phyloP scores from a whole-genome alignment of 2,797 vertebrate species.

The Lateolabrax maculatus region DNA sequence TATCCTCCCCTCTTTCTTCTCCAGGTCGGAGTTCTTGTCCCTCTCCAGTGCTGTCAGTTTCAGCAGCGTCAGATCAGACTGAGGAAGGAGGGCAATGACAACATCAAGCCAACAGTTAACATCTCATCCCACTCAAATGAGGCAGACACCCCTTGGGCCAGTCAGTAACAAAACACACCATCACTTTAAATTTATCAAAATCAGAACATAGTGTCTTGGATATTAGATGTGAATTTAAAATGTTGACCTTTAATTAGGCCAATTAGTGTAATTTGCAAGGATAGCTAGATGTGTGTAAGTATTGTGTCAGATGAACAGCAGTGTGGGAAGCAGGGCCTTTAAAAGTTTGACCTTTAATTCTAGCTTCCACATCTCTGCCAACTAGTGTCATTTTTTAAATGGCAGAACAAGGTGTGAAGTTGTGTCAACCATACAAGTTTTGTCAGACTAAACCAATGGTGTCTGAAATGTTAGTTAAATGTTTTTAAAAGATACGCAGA shows the following conservation, averaged over 20 bases:
- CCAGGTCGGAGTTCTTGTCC: conserved; percentile 97
- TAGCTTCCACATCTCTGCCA: neutral
- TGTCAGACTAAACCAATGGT: neutral
- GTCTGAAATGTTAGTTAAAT: no score
- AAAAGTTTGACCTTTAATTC: conserved; percentile 40
- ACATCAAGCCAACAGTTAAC: conserved; percentile 22
- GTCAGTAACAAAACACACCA: conserved; percentile 1
- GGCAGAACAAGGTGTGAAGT: conserved; percentile 1
- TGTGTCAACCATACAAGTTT: neutral
- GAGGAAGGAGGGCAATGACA: conserved; percentile 37
- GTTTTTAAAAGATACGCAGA: neutral
- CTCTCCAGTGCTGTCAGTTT: conserved; percentile 97
- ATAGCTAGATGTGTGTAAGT: conserved; percentile 2
- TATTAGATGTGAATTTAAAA: neutral
- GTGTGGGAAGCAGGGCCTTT: conserved; percentile 9
- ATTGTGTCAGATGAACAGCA: conserved; percentile 2
- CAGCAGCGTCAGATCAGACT: conserved; percentile 98
- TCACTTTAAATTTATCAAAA: conserved; percentile 29
- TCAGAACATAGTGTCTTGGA: neutral
- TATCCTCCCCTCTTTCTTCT: conserved; percentile 98
- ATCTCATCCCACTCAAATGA: neutral
- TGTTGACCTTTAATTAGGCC: conserved; percentile 34
- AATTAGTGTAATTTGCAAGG: conserved; percentile 31
- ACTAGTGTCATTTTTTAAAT: conserved; percentile 13
- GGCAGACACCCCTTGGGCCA: neutral